A percentile compares a stretch with the other conserved stretches of the same genome.
phyloP scores from a whole-genome alignment of 2,113 vertebrate genomes.

The Pangasianodon gigas region DNA sequence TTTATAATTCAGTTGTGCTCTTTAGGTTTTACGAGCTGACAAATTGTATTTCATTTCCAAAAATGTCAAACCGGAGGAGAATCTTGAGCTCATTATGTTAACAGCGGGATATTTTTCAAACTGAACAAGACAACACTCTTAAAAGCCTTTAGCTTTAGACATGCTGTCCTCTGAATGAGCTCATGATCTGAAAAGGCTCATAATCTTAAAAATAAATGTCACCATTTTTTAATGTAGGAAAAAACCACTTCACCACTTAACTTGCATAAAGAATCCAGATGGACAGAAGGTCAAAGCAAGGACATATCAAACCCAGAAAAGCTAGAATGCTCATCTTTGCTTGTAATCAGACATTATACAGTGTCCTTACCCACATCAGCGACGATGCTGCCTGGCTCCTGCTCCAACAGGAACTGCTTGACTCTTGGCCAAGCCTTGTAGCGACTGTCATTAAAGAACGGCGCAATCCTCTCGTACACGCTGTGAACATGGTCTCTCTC shows the following conservation, averaged over 20 bases:
- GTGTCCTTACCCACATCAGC: constrained; percentile 73
- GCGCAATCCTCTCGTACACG: constrained; percentile 78
- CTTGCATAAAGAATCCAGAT: neutral
- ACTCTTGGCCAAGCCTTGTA: constrained; percentile 81
- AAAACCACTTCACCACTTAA: neutral
- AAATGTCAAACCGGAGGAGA: neutral
- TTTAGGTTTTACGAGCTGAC: constrained; percentile 32
- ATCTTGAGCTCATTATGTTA: neutral
- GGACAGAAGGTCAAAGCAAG: constrained; percentile 21
- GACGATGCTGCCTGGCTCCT: constrained; percentile 75
- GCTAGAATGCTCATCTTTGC: neutral
- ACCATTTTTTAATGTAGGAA: neutral
- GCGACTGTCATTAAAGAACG: constrained; percentile 75
- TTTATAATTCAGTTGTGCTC: neutral
- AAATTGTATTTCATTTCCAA: constrained; percentile 20
- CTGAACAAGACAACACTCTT: neutral
- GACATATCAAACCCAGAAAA: neutral
- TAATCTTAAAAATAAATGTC: neutral
- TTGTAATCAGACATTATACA: neutral
- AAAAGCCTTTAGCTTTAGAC: neutral
- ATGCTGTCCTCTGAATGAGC: neutral
- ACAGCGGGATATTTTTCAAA: constrained; percentile 5
- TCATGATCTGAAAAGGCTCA: neutral
- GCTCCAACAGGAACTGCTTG: constrained; percentile 77
- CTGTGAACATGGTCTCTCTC: constrained; percentile 75